Evolutionary conservation across 2,113 vertebrate genomes (phyloP).

Genomic region (Apeltes quadracus): DNA sequence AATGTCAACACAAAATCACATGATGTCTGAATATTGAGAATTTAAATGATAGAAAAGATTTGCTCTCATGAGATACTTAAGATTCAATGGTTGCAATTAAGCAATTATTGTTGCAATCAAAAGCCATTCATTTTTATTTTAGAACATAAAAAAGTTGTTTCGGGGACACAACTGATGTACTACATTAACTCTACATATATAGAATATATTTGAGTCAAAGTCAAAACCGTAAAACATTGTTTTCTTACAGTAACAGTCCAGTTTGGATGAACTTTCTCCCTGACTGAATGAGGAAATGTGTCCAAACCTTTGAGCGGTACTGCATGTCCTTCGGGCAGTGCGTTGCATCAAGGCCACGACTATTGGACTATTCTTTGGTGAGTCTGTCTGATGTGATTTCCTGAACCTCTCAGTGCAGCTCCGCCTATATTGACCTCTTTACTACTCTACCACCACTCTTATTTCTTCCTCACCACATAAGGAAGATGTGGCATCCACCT

Average conservation of each 20-base stretch:
- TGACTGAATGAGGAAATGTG: too few species aligned
- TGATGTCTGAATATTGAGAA: background rate
- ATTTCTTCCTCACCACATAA: background rate
- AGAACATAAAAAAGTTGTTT: background rate
- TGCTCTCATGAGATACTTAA: background rate
- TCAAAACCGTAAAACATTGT: too few species aligned
- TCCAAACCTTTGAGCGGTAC: too few species aligned
- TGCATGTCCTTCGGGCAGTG: background rate
- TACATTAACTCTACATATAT: background rate
- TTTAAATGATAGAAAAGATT: background rate
- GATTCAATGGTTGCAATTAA: constrained; percentile 1
- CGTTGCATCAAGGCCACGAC: background rate
- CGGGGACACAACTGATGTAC: background rate
- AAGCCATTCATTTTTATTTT: background rate
- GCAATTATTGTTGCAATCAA: background rate
- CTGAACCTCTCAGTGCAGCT: constrained; percentile 11
- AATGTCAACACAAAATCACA: too few species aligned
- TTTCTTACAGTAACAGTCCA: too few species aligned
- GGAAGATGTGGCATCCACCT: constrained; percentile 25
- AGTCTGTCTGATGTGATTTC: constrained; percentile 1
- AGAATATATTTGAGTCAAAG: too few species aligned
- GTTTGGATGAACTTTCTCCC: too few species aligned
- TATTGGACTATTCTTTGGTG: background rate
- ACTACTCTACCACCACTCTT: background rate
- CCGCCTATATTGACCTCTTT: constrained; percentile 13